A percentile compares a stretch with the other conserved stretches of the same genome.
Conservation (phyloP, 1,140 invertebrate species). For the Aporrectodea caliginosa region DNA sequence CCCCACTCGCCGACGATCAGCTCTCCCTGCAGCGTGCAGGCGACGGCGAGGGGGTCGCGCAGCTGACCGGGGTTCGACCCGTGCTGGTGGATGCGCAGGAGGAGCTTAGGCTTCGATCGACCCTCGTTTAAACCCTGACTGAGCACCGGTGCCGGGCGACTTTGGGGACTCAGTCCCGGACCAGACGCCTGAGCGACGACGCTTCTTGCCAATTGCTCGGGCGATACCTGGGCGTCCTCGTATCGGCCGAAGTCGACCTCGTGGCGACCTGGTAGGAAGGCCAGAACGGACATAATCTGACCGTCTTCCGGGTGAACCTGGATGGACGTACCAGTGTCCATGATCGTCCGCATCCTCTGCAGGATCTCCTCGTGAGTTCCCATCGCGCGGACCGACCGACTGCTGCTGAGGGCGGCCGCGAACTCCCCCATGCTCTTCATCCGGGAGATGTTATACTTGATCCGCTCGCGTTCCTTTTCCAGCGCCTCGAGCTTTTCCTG, state of each 20-base stretch:
- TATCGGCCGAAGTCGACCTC: not conserved
- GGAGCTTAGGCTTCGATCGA: not conserved
- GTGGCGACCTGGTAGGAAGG: not conserved
- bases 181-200: not conserved
- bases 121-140: not conserved
- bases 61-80: constrained; percentile 24
- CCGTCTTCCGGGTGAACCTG: constrained; percentile 4
- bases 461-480: constrained; percentile 19
- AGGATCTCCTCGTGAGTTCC: constrained; percentile 27
- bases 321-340: constrained; percentile 6
- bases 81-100: not conserved
- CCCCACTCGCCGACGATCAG: constrained; percentile 30
- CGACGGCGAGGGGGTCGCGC: constrained; percentile 26
- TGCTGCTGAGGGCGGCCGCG: not conserved
- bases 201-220: not conserved
- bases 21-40: constrained; percentile 26
- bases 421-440: constrained; percentile 15
- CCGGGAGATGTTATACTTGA: constrained; percentile 16
- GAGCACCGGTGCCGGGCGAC: not conserved
- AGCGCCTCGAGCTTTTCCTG: constrained; percentile 22
- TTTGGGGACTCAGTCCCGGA: not conserved
- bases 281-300: not conserved
- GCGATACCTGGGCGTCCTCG: not conserved
- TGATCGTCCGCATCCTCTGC: constrained; percentile 27
- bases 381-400: constrained; percentile 11